Conservation (phyloP, 23 tunicate genomes). For the Clavelina lepadiformis region DNA sequence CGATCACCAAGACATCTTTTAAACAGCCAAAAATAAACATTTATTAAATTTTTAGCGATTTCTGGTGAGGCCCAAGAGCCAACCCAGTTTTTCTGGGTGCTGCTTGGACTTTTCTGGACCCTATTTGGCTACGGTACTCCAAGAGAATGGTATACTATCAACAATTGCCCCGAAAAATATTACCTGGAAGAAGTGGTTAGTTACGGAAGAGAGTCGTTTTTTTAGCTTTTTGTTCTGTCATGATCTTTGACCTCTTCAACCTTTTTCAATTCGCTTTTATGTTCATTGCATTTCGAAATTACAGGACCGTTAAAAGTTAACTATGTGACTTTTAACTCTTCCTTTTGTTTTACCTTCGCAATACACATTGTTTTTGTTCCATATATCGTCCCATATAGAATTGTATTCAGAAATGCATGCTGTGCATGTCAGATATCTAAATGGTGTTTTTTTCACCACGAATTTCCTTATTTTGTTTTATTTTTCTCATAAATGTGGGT, state of each 20-base stretch:
- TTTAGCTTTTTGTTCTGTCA: no score
- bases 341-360: no score
- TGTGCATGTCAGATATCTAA: no score
- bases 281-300: not conserved
- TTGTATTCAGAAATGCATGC: no score
- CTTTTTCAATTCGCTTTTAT: not conserved
- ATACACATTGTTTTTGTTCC: no score
- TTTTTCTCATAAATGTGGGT: no score
- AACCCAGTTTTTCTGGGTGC: slow-evolving; percentile 15
- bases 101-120: slow-evolving; percentile 59
- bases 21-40: not conserved
- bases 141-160: slow-evolving; percentile 36
- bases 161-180: slow-evolving; percentile 37
- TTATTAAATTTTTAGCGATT: slow-evolving; percentile 1
- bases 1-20: not conserved
- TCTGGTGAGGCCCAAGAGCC: slow-evolving; percentile 3
- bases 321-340: not conserved
- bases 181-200: slow-evolving; percentile 54
- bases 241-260: not conserved
- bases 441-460: no score
- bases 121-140: slow-evolving; percentile 69
- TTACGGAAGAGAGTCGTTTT: no score
- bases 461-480: no score
- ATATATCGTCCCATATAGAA: no score
- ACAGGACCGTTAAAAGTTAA: no score